Base-by-base conservation (phyloP, 2,113 vertebrate genomes). In the Cisticola juncidis region DNA sequence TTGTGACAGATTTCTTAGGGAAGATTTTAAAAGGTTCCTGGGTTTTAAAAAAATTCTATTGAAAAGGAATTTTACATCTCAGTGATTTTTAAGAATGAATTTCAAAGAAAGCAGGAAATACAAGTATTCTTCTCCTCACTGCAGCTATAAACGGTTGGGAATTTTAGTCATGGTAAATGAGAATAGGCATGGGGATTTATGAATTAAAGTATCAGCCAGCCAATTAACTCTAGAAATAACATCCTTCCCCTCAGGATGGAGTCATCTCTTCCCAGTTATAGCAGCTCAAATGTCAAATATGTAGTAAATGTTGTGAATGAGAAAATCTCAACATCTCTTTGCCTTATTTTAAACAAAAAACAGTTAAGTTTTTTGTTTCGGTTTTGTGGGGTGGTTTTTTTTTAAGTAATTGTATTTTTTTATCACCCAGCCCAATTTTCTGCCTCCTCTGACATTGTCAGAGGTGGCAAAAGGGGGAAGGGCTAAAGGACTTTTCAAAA, bases 201-300 rank as follows among this genome's bases (percentile, higher is more conserved):
- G 50, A 93, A 97, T 97, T 97, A 95, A 97, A 92, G 94, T 97
- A 97, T 96, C 97, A 98, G 91, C 73, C 96, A 97, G 94, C 96
- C 97, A 98, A 98, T 98, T 98, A 98, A 95, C 92, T 91, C 77
- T 5, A 77, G 97, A 98, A 98, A 98, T 96, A 96, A 93, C 94
- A 96, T 97, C 97, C 94, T 93, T 97, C 96, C 95, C 97, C 97
- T 95, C 76, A 94, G 97, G 97, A 97, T 96, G 90, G 96, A 97
- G 96, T 97, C 95, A 95, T 95, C 94, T 92, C 92, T 97, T 97
- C 91, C 97, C 96, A 95, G 95, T 94, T 93, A 95, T 69, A 97
- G 86, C 86, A 94, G 88, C 97, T 96, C 94, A 97, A 97, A 98
- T 98, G 98, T 98, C 98, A 98, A 96, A 98, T 95, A 94, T 72